phyloP scores from a whole-genome alignment of 2,888 invertebrate species.

The Lysandra coridon region DNA sequence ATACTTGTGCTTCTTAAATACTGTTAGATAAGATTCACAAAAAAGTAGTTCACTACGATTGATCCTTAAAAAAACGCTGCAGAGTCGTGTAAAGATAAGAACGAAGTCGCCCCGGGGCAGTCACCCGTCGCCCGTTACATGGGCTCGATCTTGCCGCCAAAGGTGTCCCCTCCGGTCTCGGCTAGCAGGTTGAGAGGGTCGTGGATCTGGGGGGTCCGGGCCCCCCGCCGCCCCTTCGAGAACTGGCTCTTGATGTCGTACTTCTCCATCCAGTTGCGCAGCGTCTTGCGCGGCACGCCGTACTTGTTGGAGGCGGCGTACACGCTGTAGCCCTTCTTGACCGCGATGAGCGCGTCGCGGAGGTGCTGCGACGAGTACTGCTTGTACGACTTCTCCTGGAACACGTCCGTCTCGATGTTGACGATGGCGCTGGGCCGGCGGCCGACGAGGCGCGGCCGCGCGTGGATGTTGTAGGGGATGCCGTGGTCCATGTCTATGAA shows the following conservation, averaged over 20 bases:
- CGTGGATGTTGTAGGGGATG: slow-evolving; percentile 70
- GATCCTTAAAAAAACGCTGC: not conserved
- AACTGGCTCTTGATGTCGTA: slow-evolving; percentile 79
- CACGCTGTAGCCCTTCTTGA: slow-evolving; percentile 77
- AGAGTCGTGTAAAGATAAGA: not conserved
- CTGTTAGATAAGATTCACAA: not conserved
- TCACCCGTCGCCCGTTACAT: not conserved
- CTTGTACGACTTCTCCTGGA: slow-evolving; percentile 76
- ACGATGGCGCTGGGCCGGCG: slow-evolving; percentile 70
- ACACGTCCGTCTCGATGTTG: slow-evolving; percentile 73
- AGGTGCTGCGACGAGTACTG: slow-evolving; percentile 77
- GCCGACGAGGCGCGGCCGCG: slow-evolving; percentile 68
- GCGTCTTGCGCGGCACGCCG: slow-evolving; percentile 78
- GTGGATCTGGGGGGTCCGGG: slow-evolving; percentile 59
- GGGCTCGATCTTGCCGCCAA: slow-evolving; percentile 49
- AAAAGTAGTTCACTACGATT: not conserved
- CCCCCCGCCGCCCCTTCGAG: slow-evolving; percentile 71
- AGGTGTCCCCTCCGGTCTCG: slow-evolving; percentile 59
- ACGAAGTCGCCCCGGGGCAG: not conserved
- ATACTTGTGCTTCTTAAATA: slow-evolving; percentile 10
- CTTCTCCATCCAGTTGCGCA: slow-evolving; percentile 81
- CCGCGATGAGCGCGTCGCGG: slow-evolving; percentile 72
- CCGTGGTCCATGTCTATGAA: slow-evolving; percentile 74
- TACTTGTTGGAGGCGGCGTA: slow-evolving; percentile 80
- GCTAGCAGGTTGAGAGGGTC: slow-evolving; percentile 68